These are phyloP conservation scores for Drosophila tsacasi DNA, from an alignment of 1,140 invertebrate genomes.

Conservation along the genomic window DNA sequence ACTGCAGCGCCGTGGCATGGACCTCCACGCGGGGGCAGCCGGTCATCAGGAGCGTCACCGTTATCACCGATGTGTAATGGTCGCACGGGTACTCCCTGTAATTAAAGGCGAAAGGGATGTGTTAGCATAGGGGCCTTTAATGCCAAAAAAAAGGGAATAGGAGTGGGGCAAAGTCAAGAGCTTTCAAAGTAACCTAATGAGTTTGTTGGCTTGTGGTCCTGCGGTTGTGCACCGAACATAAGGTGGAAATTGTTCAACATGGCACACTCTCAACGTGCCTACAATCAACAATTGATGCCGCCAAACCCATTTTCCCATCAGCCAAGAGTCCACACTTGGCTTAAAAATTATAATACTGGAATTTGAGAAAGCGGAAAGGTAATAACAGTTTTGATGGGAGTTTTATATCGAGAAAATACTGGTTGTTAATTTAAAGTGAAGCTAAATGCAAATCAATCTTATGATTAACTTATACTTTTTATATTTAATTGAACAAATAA, in stretches of 20 bases:
- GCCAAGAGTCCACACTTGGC: conserved; percentile 1
- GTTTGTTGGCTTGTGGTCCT: conserved; percentile 34
- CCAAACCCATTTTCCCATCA: conserved; percentile 9
- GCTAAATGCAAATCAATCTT: too few species aligned
- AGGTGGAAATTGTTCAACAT: conserved; percentile 2
- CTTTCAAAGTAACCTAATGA: conserved; percentile 43
- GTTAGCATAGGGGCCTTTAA: conserved; percentile 12
- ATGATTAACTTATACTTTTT: too few species aligned
- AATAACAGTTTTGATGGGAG: background rate
- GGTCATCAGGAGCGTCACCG: conserved; percentile 97
- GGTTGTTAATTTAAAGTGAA: background rate
- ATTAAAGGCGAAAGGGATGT: conserved; percentile 27
- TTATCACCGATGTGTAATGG: conserved; percentile 98
- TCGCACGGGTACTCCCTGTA: conserved; percentile 99
- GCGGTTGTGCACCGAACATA: conserved; percentile 5
- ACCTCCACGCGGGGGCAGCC: conserved; percentile 96
- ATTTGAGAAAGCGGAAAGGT: background rate
- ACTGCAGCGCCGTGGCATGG: conserved; percentile 96
- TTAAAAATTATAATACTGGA: background rate
- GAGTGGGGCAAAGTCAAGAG: background rate
- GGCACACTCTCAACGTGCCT: conserved; percentile 9
- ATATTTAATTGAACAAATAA: too few species aligned
- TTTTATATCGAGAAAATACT: background rate
- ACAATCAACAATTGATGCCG: conserved; percentile 29
- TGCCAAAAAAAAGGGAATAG: background rate